These are phyloP conservation scores for Phyllostomus hastatus DNA, from an alignment of 2,113 vertebrate genomes.

Conservation along the genomic window DNA sequence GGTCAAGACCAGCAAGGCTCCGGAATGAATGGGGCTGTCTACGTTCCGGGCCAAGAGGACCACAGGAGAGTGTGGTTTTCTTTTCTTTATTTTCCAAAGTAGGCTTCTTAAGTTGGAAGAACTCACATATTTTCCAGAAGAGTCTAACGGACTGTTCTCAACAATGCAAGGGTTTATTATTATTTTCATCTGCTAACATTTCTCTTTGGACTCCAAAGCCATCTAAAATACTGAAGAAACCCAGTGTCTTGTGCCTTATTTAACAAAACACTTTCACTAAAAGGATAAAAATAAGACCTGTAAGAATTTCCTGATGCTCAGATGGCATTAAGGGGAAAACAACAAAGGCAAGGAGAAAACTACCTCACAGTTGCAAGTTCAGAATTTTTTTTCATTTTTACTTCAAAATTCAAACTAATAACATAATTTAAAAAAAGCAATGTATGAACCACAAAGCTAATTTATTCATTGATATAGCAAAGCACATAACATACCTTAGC, in stretches of 20 bases:
- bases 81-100: constrained; percentile 57
- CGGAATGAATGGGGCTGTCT: constrained; percentile 42
- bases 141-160: constrained; percentile 42
- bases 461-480: neutral
- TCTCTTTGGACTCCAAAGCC: constrained; percentile 6
- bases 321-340: neutral
- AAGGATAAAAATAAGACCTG: constrained; percentile 5
- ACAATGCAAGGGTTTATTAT: constrained; percentile 42
- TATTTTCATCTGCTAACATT: constrained; percentile 57
- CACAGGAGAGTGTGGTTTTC: constrained; percentile 12
- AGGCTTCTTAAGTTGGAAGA: constrained; percentile 53
- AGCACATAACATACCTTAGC: neutral
- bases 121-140: constrained; percentile 52
- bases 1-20: constrained; percentile 4
- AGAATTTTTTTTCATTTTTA: neutral
- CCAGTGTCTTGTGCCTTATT: neutral
- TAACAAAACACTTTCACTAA: constrained; percentile 11
- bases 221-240: constrained; percentile 40
- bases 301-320: neutral
- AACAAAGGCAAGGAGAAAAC: neutral
- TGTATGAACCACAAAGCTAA: neutral
- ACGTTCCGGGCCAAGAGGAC: constrained; percentile 41
- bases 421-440: neutral
- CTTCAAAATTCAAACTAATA: constrained; percentile 7
- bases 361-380: neutral